These are phyloP conservation scores for Hippocampus comes DNA, from an alignment of 2,113 vertebrate genomes.

Conservation along the genomic window DNA sequence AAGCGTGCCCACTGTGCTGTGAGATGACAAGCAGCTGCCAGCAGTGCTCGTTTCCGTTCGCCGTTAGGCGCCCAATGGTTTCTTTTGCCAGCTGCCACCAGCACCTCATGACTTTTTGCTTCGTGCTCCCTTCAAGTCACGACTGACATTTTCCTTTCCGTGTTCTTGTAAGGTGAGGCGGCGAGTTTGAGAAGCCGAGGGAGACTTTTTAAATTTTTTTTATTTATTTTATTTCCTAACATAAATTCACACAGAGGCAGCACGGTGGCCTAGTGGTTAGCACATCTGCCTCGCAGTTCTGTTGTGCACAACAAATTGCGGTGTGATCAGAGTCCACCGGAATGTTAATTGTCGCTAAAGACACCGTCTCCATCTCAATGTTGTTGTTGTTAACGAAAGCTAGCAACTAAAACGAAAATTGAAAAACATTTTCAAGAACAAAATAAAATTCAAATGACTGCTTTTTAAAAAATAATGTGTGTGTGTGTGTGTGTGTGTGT, in stretches of 20 bases:
- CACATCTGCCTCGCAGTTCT: background rate
- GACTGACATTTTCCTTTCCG: conserved; percentile 34
- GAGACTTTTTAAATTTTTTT: background rate
- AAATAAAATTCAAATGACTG: too few species aligned
- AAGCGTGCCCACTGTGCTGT: conserved; percentile 34
- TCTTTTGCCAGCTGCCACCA: conserved; percentile 18
- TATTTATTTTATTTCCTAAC: background rate
- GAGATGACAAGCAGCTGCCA: conserved; percentile 44
- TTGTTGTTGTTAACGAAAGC: too few species aligned
- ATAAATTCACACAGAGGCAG: background rate
- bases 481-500: background rate
- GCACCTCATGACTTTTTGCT: conserved; percentile 27
- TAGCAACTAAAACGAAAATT: too few species aligned
- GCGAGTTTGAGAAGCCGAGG: conserved; percentile 6
- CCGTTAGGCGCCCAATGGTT: conserved; percentile 26
- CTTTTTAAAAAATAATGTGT: background rate
- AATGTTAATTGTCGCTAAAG: background rate
- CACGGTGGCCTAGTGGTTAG: background rate
- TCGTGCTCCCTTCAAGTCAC: conserved; percentile 21
- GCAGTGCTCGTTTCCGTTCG: conserved; percentile 37
- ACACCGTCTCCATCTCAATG: too few species aligned
- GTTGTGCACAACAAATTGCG: background rate
- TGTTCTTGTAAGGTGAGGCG: conserved; percentile 8
- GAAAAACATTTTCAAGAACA: too few species aligned
- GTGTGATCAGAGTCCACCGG: background rate